These are phyloP conservation scores for Melanotus villosus DNA, from an alignment of 2,888 invertebrate genomes.

Conservation along the genomic window DNA sequence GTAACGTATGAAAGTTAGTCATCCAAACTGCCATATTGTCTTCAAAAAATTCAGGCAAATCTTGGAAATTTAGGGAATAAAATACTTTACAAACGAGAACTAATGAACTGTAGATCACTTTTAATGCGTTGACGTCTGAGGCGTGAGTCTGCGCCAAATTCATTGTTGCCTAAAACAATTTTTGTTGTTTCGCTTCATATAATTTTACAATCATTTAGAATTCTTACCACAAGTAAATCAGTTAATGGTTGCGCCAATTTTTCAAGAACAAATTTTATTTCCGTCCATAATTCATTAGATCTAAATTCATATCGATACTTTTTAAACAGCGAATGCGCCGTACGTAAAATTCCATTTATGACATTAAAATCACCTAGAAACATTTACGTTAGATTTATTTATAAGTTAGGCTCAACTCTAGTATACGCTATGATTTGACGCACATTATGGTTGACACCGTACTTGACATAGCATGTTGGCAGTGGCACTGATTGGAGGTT, in stretches of 20 bases:
- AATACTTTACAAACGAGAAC: slow-evolving; percentile 94
- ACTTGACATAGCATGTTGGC: too few relatives aligned
- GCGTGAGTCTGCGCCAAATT: slow-evolving; percentile 84
- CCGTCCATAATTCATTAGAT: slow-evolving; percentile 94
- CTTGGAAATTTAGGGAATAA: slow-evolving; percentile 97
- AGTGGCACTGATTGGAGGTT: too few relatives aligned
- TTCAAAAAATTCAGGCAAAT: slow-evolving; percentile 98
- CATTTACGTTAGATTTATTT: background rate
- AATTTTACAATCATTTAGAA: too few relatives aligned
- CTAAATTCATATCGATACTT: slow-evolving; percentile 96
- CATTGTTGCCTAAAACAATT: slow-evolving; percentile 82
- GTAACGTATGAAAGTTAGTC: slow-evolving; percentile 87
- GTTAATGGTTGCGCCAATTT: slow-evolving; percentile 95
- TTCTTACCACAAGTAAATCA: slow-evolving; percentile 85
- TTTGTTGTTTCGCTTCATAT: too few relatives aligned
- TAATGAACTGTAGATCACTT: slow-evolving; percentile 90
- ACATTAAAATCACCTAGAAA: slow-evolving; percentile 89
- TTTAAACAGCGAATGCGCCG: slow-evolving; percentile 97
- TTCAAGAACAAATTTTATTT: slow-evolving; percentile 96
- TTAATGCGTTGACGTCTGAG: slow-evolving; percentile 84
- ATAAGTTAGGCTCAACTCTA: too few relatives aligned
- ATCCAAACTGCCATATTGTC: slow-evolving; percentile 98
- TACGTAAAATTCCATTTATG: slow-evolving; percentile 94
- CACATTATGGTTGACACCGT: too few relatives aligned
- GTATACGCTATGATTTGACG: too few relatives aligned